A percentile compares a stretch with the other conserved stretches of the same genome.
These are phyloP conservation scores for Paratrypauchen microcephalus DNA, from an alignment of 2,797 vertebrate species.

Conservation along the genomic window DNA sequence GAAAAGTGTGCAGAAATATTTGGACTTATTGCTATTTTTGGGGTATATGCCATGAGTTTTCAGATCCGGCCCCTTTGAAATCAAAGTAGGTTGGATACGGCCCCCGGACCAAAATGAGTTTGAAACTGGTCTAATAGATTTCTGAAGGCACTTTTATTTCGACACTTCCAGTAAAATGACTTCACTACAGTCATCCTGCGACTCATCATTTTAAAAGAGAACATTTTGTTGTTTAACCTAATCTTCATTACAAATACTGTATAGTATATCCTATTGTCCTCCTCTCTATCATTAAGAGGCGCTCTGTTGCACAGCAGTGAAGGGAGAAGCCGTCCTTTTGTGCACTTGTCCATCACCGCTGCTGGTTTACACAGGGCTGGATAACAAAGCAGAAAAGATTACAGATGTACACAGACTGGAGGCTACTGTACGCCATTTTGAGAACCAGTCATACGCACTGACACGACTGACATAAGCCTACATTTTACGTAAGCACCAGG, in stretches of 20 bases:
- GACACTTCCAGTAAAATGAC: background rate
- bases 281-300: conserved; percentile 33
- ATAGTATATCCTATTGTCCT: conserved; percentile 23
- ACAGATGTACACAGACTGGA: conserved; percentile 43
- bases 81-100: no score
- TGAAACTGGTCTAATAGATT: no score
- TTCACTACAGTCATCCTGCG: background rate
- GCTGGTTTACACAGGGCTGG: conserved; percentile 52
- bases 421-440: conserved; percentile 37
- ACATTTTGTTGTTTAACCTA: background rate
- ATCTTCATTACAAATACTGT: conserved; percentile 7
- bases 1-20: no score
- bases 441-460: conserved; percentile 26
- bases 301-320: conserved; percentile 21
- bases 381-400: conserved; percentile 62
- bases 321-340: conserved; percentile 36
- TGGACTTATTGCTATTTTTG: no score
- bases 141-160: no score
- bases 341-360: conserved; percentile 50
- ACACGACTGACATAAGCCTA: conserved; percentile 41
- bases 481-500: conserved; percentile 24
- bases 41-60: no score
- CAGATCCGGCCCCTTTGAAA: no score
- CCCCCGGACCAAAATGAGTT: no score
- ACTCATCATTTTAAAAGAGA: background rate